Base-by-base conservation (phyloP, 2,888 invertebrate species). In the Empis livida region DNA sequence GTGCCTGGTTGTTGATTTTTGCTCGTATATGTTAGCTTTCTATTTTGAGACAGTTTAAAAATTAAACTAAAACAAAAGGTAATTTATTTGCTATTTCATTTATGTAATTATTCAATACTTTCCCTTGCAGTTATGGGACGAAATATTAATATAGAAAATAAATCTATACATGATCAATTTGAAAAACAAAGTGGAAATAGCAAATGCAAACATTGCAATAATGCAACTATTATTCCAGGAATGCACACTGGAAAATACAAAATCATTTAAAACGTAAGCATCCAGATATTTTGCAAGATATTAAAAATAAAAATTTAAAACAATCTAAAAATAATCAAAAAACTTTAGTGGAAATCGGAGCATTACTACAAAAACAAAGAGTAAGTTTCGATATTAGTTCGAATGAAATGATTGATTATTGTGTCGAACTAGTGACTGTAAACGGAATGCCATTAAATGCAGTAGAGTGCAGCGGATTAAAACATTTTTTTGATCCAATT, bases 191-290 rank as follows among this genome's bases (percentile, higher is more conserved):
- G 30, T 13, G 10, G 30, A 14, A 30, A 27, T 15, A 42, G 42
- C 14, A 42, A 42, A 42, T 42, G 42, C 30, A 27, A 27, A 30
- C 42, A 30, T 42, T 42, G 15, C 30, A 42, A 42, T 15, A 42
- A 27, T 8, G 42, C 10, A 42, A 42, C 42, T 27, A 14, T 42
- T 23, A 42, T 42, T 42, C 27, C 42, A 10, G 35, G 43, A 17
- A 32, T 17, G 27, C 43, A 43, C 35, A 43, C 35, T 32, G 35
- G 17, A 43, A 43, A 32, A 11, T 43, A 13, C 15, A 35, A 17
- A 10, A 11, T 3, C 32, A 43, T 43, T 35, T 43, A 16, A 43
- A 43, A 43, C 35, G 43, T 31, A 32, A 43, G 17, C 32, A 43
- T 13, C 43, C 43, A n/a, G 42, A 31, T 42, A n/a, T 32, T 32